Evolutionary conservation across 2,797 vertebrate genomes (phyloP).

Genomic region (Argya squamiceps): DNA sequence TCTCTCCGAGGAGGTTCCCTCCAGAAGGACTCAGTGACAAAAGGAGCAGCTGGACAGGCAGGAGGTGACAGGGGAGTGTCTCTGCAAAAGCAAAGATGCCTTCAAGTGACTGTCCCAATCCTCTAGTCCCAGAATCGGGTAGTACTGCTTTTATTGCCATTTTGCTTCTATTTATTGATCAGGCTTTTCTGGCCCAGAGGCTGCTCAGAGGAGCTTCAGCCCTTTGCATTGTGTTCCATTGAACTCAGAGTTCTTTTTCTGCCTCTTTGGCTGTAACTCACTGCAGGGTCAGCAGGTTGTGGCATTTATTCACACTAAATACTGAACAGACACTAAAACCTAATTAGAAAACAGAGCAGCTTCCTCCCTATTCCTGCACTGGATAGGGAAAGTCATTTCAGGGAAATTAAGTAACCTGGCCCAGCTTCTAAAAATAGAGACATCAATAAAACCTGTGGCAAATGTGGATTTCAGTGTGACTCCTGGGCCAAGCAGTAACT

Average conservation of each 20-base stretch:
- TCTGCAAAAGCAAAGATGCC: neutral
- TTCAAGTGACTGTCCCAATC: neutral
- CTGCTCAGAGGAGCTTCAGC: neutral
- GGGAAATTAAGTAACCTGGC: neutral
- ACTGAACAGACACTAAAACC: neutral
- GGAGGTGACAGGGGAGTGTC: neutral
- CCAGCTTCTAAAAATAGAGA: neutral
- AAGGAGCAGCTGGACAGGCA: rapidly evolving
- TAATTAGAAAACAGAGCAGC: neutral
- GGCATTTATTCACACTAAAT: neutral
- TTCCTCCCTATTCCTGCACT: neutral
- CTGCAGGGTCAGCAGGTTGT: neutral
- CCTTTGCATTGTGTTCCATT: neutral
- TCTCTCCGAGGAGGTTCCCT: neutral
- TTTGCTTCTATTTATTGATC: neutral
- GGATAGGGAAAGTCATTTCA: neutral
- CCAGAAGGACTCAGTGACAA: rapidly evolving
- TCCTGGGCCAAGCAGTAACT: neutral
- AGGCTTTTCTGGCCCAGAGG: neutral
- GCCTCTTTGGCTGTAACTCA: neutral
- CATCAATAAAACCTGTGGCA: neutral
- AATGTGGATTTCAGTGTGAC: neutral
- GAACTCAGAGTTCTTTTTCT: neutral
- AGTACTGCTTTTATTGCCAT: neutral
- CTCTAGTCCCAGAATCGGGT: neutral